Evolutionary conservation across 2,888 invertebrate species (phyloP), one percentile per base, ranked within the genome.

Genomic region (Merodon equestris): DNA sequence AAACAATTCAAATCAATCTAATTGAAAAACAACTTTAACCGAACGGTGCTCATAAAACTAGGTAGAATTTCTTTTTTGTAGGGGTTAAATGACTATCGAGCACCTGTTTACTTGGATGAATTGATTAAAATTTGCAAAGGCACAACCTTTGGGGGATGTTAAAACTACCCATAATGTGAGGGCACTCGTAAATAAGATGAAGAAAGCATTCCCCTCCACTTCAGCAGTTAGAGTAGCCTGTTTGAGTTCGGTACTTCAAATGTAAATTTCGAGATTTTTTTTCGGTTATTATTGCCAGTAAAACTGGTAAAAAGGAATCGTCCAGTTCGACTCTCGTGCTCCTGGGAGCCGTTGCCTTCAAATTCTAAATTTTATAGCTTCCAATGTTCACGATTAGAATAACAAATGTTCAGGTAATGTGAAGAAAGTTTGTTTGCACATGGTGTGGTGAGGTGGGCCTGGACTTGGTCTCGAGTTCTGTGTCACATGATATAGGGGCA

Each of bases 291-390:
- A 7, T 27, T n/a, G n/a, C n/a, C n/a, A n/a, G n/a, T n/a, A n/a
- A n/a, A n/a, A n/a, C n/a, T n/a, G n/a, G 27, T 27, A 7, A 7
- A 7, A 7, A 27, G 27, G 27, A 27, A 27, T 45, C 66, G 56
- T 42, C 61, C 66, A 61, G 60, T 7, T 27, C 7, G 27, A 27
- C 27, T 7, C 27, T 27, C 27, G 7, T 73, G 58, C 77, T 63
- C 77, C 48, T 13, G 77, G 77, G 77, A 63, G 67, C 58, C 77
- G 73, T 77, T 77, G 73, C 63, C 63, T 73, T 68, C 54, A 61
- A 73, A 77, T 73, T 73, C 63, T 63, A 73, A 77, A 77, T 77
- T 77, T 77, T 77, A 77, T 73, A 72, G 73, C 73, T 77, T 73
- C 44, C 61, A 73, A 58, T 57, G 67, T 68, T 53, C 73, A 73